These are phyloP conservation scores for Saccopteryx bilineata DNA, from an alignment of 2,113 vertebrate species.

Conservation along the genomic window DNA sequence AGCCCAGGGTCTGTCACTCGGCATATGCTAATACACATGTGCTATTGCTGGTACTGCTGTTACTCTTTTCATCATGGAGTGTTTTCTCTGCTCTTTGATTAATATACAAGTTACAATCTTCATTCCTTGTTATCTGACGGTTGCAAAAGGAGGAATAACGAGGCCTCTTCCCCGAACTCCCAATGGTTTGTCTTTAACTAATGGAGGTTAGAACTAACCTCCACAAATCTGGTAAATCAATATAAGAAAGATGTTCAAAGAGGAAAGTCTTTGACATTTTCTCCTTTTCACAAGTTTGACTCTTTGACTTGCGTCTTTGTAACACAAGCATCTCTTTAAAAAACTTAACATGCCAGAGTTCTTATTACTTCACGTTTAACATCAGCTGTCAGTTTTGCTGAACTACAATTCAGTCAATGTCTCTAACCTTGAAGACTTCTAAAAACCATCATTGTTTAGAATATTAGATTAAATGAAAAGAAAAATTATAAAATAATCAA, in stretches of 20 bases:
- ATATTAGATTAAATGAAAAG: background rate
- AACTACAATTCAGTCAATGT: background rate
- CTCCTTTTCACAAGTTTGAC: constrained; percentile 7
- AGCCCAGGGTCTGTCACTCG: background rate
- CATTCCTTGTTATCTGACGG: background rate
- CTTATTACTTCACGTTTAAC: constrained; percentile 20
- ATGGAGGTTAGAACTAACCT: constrained; percentile 16
- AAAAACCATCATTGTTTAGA: background rate
- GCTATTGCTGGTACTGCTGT: background rate
- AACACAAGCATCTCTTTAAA: background rate
- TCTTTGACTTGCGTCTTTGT: constrained; percentile 4
- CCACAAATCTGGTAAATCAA: background rate
- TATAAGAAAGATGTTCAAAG: background rate
- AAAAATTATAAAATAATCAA: constrained; percentile 34
- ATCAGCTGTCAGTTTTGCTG: background rate
- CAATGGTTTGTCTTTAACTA: background rate
- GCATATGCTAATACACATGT: background rate
- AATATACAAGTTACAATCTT: background rate
- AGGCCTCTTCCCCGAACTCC: background rate
- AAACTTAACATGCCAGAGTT: constrained; percentile 14
- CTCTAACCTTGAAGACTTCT: background rate
- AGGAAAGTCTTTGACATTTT: constrained; percentile 12
- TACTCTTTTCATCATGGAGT: background rate
- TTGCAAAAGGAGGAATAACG: background rate
- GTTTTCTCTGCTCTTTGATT: background rate